Evolutionary conservation across 2,113 vertebrate genomes (phyloP).

Genomic region (Theristicus caerulescens): DNA sequence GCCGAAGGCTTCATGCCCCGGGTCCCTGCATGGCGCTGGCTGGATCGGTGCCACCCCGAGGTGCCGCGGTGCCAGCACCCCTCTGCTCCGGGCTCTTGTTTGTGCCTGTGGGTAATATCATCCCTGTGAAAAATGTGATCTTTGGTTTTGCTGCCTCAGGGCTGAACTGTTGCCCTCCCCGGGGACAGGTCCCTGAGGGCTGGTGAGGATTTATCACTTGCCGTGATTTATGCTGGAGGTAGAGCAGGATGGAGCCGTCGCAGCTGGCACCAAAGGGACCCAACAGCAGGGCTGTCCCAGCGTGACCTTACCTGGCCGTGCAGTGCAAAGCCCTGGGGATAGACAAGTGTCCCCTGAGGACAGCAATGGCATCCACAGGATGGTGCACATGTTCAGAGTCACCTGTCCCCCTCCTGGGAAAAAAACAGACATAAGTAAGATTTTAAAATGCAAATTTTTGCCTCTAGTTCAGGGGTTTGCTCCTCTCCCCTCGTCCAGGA

Average conservation of each 20-base stretch:
- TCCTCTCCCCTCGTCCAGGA: not conserved
- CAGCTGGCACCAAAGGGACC: not conserved
- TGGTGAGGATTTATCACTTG: not conserved
- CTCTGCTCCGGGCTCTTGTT: not conserved
- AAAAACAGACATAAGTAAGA: not conserved
- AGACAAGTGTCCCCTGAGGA: not conserved
- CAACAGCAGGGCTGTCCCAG: not conserved
- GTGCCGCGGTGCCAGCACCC: not conserved
- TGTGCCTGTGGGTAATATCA: not conserved
- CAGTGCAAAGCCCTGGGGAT: not conserved
- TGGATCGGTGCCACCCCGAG: not conserved
- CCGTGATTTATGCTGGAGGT: not conserved
- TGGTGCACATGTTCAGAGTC: not conserved
- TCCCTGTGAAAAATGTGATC: not conserved
- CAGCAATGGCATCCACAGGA: not conserved
- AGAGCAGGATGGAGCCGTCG: not conserved
- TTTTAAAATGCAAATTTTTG: not conserved
- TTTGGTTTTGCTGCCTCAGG: slow-evolving; percentile 45
- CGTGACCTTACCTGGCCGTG: not conserved
- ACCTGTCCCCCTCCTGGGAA: fast-evolving
- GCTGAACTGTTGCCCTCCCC: slow-evolving; percentile 19
- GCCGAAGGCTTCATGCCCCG: not conserved
- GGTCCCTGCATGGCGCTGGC: not conserved
- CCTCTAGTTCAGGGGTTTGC: not conserved
- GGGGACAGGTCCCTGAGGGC: not conserved